Evolutionary conservation across 2,797 vertebrate species (phyloP), one percentile per base, ranked within the genome.

Genomic region (Cyclura pinguis): DNA sequence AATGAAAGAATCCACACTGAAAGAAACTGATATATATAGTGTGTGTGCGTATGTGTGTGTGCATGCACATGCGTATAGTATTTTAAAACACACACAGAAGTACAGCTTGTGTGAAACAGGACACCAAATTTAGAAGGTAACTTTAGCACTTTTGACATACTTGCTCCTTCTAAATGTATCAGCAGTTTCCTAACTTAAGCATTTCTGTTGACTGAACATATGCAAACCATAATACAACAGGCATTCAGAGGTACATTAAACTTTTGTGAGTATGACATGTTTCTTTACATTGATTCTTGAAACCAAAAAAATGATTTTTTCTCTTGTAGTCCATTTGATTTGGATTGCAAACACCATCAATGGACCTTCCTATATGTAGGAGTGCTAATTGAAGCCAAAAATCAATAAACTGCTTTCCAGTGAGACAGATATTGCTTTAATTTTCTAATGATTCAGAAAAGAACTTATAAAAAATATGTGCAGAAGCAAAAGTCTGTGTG

Each of bases 141-240:
- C 82, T 87, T 89, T 73, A 92, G 84, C 77, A 35, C 69, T 91
- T 95, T 92, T 95, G 91, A 91, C 90, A 42, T 89, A 93, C 84
- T 90, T 92, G 91, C 88, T 95, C n/a, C 83, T 55, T 95, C 93
- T 88, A 73, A 94, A 94, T 92, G 80, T 57, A 91, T 87, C 47
- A 86, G 38, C 57, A 90, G 32, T 42, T 67, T 74, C 76, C 74
- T 76, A 3, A 80, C 84, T 89, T 86, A 93, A 62, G 67, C 80
- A 72, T 89, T 94, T 88, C 80, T 92, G 6, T 92, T 91, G 84
- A 92, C 91, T 93, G 94, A 88, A 16, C 50, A 76, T 85, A 93
- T 88, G 93, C 87, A 92, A 87, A 93, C 47, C 89, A 80, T 81
- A 59, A 18, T 88, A 67, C n/a, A 52, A 86, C 52, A 50, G 29